A percentile compares a stretch with the other conserved stretches of the same genome.
Conservation (phyloP, 2,797 vertebrate genomes). For the Astyanax mexicanus region DNA sequence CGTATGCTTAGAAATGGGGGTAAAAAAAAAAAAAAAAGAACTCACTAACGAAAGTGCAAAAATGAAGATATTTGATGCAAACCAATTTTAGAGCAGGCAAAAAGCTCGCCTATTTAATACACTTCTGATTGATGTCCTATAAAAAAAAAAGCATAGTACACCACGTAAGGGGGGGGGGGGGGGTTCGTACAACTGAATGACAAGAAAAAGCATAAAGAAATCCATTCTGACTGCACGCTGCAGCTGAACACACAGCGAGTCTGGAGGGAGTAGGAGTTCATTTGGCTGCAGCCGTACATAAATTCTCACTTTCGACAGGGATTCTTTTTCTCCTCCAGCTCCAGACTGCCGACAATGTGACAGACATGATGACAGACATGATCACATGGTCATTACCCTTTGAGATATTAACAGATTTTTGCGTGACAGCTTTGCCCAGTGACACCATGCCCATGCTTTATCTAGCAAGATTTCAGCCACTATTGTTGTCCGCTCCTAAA, state of each 20-base stretch:
- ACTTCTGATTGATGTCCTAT: too few species aligned
- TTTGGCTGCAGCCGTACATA: slow-evolving; percentile 72
- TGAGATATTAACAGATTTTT: slow-evolving; percentile 41
- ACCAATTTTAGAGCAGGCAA: not conserved
- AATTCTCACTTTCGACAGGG: slow-evolving; percentile 78
- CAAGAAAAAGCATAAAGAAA: slow-evolving; percentile 11
- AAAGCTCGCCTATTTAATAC: too few species aligned
- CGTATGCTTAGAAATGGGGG: slow-evolving; percentile 45
- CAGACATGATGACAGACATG: slow-evolving; percentile 54
- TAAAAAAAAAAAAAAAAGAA: slow-evolving; percentile 29
- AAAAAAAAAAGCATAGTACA: too few species aligned
- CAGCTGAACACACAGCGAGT: slow-evolving; percentile 65
- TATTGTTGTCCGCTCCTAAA: not conserved
- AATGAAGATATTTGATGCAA: too few species aligned
- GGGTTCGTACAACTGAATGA: slow-evolving; percentile 16
- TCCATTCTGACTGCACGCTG: not conserved
- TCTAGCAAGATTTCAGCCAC: not conserved
- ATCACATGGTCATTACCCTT: slow-evolving; percentile 37
- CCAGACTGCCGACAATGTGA: slow-evolving; percentile 78
- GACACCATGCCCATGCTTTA: not conserved
- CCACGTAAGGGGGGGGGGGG: too few species aligned
- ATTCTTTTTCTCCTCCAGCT: slow-evolving; percentile 72
- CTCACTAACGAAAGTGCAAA: too few species aligned
- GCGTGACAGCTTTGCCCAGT: slow-evolving; percentile 23
- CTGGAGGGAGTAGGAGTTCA: slow-evolving; percentile 70